Base-by-base conservation (phyloP, 2,797 vertebrate genomes). In the Sebastes wilsoni region DNA sequence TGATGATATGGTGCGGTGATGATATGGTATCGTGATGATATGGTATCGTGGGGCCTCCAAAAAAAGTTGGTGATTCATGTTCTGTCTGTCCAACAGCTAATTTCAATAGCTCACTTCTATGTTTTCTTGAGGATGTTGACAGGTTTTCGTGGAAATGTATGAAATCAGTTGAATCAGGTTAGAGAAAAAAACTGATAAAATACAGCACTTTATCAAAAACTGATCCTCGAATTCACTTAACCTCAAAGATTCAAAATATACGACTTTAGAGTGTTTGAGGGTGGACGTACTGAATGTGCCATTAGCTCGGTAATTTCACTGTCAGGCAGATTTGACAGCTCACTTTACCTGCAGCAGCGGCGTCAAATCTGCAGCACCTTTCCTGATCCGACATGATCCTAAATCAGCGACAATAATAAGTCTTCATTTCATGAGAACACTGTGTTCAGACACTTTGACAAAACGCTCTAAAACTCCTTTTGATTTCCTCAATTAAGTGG, bases 391-490 rank as follows among this genome's bases (percentile, higher is more conserved):
- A 54, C 58, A 20, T 13, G 23, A 70, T 65, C 36, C 65, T 38
- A 49, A 70, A 83, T 60, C 32, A 56, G 36, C 58, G 42, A 81
- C 36, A 81, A 55, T 32, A 76, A 78, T 6, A 66, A 6, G 12
- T 54, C 69, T 68, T 56, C 23, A 73, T 75, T 65, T 52, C 1
- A 62, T 27, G 4, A 58, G 52, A 52, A 79, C 16, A 46, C 32
- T 25, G 18, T 0, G 1, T 70, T 80, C 34, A 18, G 58, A 80
- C 3, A 3, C 49, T 75, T 32, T 6, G 62, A 79, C 62, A 8
- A n/a, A 28, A 56, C 9, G 62, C 46, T 79, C 11, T 18, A 6
- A 81, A 75, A 78, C 74, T 18, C n/a, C 14, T 82, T 83, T 67
- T 55, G 64, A 70, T 86, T 52, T 61, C 65, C 56, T 67, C 22